Conservation (phyloP, 2,888 invertebrate genomes). For the Lepeophtheirus nordmannii region DNA sequence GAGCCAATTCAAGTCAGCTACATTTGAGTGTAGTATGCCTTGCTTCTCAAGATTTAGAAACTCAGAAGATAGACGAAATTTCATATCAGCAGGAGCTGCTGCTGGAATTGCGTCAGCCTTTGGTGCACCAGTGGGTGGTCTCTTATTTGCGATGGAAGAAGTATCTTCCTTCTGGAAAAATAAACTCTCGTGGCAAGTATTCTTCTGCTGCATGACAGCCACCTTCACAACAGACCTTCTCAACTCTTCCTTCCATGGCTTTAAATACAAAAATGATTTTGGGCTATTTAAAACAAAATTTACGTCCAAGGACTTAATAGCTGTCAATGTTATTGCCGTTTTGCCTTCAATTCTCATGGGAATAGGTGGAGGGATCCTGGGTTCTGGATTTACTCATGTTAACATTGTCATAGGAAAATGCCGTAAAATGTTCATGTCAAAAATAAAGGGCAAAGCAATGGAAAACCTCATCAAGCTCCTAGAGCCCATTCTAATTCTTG, state of each 20-base stretch:
- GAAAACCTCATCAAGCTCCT: constrained; percentile 32
- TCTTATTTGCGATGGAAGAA: constrained; percentile 36
- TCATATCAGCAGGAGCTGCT: constrained; percentile 32
- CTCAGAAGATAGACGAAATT: constrained; percentile 27
- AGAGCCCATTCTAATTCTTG: constrained; percentile 33
- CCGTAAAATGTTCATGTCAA: constrained; percentile 33
- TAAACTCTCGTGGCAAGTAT: constrained; percentile 33
- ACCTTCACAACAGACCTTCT: constrained; percentile 25
- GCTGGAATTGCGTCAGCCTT: constrained; percentile 37
- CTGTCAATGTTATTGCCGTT: constrained; percentile 25
- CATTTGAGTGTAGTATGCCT: constrained; percentile 27
- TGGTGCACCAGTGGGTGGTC: constrained; percentile 36
- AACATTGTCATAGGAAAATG: constrained; percentile 35
- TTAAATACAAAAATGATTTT: constrained; percentile 24
- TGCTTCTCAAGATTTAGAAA: constrained; percentile 27
- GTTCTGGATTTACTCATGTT: constrained; percentile 35
- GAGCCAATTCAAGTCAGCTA: constrained; percentile 27
- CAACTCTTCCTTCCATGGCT: constrained; percentile 25
- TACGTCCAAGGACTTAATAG: constrained; percentile 22
- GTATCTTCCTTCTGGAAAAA: constrained; percentile 37
- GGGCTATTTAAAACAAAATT: constrained; percentile 24
- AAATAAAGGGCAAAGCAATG: constrained; percentile 30
- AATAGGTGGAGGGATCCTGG: constrained; percentile 35
- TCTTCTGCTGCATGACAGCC: constrained; percentile 25
- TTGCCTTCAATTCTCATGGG: constrained; percentile 29